A percentile compares a stretch with the other conserved stretches of the same genome.
Conservation (phyloP, 1,140 invertebrate genomes). For the Drosophila setifemur region DNA sequence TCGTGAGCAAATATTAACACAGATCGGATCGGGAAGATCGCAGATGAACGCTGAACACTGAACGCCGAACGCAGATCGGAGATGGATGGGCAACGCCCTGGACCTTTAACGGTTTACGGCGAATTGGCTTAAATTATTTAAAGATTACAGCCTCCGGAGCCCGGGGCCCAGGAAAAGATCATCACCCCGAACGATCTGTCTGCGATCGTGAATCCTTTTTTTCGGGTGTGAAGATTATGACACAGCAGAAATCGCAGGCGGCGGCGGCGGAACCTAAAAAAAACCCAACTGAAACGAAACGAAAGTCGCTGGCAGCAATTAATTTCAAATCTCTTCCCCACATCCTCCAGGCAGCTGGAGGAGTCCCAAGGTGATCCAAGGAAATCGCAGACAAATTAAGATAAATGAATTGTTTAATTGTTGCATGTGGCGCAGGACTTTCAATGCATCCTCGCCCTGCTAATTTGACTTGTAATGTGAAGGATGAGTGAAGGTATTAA, state of each 20-base stretch:
- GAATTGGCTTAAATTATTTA: slow-evolving; percentile 81
- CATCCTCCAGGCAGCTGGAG: slow-evolving; percentile 46
- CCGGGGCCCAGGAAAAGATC: slow-evolving; percentile 37
- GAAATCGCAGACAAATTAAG: slow-evolving; percentile 78
- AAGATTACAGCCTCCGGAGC: slow-evolving; percentile 65
- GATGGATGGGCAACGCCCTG: slow-evolving; percentile 53
- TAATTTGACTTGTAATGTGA: slow-evolving; percentile 66
- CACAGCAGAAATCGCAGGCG: slow-evolving; percentile 64
- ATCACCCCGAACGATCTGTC: slow-evolving; percentile 44
- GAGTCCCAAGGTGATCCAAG: slow-evolving; percentile 24
- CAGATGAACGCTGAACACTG: too few species aligned
- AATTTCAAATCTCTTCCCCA: slow-evolving; percentile 73
- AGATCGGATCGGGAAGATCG: slow-evolving; percentile 43
- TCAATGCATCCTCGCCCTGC: slow-evolving; percentile 25
- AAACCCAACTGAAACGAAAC: slow-evolving; percentile 4
- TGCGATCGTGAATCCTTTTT: slow-evolving; percentile 33
- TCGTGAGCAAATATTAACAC: slow-evolving; percentile 80
- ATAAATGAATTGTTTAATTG: slow-evolving; percentile 80
- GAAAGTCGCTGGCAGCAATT: slow-evolving; percentile 58
- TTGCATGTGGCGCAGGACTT: slow-evolving; percentile 56
- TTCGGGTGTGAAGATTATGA: slow-evolving; percentile 78
- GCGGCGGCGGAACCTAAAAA: slow-evolving; percentile 19
- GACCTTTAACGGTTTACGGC: slow-evolving; percentile 72
- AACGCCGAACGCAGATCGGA: too few species aligned
- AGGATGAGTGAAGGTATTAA: slow-evolving; percentile 10